Evolutionary conservation across 1,140 invertebrate species (phyloP), one percentile per base, ranked within the genome.

Genomic region (Drosophila hydei): DNA sequence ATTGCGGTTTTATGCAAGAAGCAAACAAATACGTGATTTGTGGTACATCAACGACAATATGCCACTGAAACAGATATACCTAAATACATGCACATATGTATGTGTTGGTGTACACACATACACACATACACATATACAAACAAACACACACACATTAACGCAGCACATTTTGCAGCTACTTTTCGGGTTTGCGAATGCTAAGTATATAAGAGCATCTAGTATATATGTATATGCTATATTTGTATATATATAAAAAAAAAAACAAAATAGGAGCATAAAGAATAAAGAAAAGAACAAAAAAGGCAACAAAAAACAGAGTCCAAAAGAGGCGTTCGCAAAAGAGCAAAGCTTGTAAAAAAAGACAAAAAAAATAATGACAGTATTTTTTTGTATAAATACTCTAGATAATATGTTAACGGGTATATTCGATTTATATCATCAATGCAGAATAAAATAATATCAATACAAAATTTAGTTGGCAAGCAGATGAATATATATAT

Each of bases 21-120:
- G 45, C 69, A 72, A 64, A 70, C 59, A 72, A 80, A 84, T 76
- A 73, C 68, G 76, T 76, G 67, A 83, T 83, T 83, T 83, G 72
- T 79, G 64, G 38, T 55, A 55, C 59, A 21, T 54, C 12, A 27
- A 21, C 54, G 55, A 30, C 60, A 40, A 56, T 23, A 19, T n/a
- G 30, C 30, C 38, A 40, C 38, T 40, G 38, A 40, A 40, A 14
- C 25, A 33, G 30, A 33, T 33, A 33, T 33, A 6, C 30, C 30
- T 33, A 33, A 33, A 51, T 51, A 65, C 54, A 47, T 40, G 12
- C 2, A 33, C 55, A 61, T 60, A 64, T 51, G 55, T 48, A 78
- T 30, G 80, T 52, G 60, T 59, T 42, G 58, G 4, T 27, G 25
- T 27, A 21, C 16, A 50, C 48, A 65, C 58, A 51, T 40, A 27